phyloP scores from a whole-genome alignment of 2,888 invertebrate genomes.

The Drosophila neoperkinsi region DNA sequence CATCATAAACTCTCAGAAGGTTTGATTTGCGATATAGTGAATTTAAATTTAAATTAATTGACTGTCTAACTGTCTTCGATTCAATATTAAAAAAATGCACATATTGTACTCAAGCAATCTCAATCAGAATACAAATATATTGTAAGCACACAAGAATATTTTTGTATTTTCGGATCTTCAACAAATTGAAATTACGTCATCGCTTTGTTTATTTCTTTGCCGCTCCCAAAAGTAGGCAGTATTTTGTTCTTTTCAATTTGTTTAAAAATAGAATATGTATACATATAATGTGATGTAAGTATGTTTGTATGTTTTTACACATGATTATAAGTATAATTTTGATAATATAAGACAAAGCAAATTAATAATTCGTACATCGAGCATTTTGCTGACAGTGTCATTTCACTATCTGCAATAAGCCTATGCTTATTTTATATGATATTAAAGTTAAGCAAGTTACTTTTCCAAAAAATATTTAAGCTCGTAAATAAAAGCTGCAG shows the following conservation, averaged over 20 bases:
- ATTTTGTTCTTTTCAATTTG: not conserved
- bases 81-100: not conserved
- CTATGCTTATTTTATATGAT: not conserved
- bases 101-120: not conserved
- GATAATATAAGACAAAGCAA: not conserved
- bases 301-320: not conserved
- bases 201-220: not conserved
- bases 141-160: not conserved
- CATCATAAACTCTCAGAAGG: not conserved
- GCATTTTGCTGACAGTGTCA: not conserved
- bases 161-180: not conserved
- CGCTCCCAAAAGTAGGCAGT: not conserved
- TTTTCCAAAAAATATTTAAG: not conserved
- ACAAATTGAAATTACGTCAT: not conserved
- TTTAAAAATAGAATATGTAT: not conserved
- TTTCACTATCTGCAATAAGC: not conserved
- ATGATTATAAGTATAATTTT: not conserved
- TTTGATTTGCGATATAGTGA: too few relatives aligned
- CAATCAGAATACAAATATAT: not conserved
- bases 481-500: not conserved
- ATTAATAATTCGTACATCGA: not conserved
- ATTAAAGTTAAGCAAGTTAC: not conserved
- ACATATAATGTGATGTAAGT: not conserved
- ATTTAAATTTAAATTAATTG: not conserved
- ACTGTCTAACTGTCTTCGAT: not conserved